Evolutionary conservation across 2,113 vertebrate species (phyloP).

Genomic region (Larimichthys crocea): DNA sequence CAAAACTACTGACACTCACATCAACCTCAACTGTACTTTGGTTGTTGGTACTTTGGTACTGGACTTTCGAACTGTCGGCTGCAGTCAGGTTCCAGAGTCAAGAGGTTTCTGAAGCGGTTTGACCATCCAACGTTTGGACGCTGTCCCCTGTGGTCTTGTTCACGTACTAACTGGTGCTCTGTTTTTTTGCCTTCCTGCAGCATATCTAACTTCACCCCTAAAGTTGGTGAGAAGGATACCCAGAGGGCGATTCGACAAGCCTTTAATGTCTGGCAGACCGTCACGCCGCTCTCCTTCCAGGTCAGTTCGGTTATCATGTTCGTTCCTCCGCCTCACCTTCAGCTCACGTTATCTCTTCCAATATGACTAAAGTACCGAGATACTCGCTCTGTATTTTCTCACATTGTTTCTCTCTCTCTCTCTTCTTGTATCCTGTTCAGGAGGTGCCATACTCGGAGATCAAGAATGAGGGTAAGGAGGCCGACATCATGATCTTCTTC

Average conservation of each 20-base stretch:
- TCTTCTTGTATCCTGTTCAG: slow-evolving; percentile 46
- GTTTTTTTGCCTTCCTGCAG: slow-evolving; percentile 74
- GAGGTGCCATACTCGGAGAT: slow-evolving; percentile 96
- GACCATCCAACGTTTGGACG: neutral
- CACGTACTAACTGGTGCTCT: neutral
- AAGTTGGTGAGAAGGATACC: slow-evolving; percentile 96
- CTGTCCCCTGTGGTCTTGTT: neutral
- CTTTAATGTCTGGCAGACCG: slow-evolving; percentile 98
- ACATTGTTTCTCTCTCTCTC: neutral
- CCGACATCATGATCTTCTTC: slow-evolving; percentile 99
- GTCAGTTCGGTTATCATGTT: slow-evolving; percentile 34
- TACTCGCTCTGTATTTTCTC: neutral
- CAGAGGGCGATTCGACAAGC: slow-evolving; percentile 96
- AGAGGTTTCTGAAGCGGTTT: neutral
- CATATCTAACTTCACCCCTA: slow-evolving; percentile 98
- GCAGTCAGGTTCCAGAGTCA: neutral
- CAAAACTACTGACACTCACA: too few species aligned
- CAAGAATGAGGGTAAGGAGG: slow-evolving; percentile 95
- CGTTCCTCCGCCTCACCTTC: neutral
- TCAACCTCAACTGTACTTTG: too few species aligned
- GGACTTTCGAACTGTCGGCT: neutral
- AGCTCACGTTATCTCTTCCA: neutral
- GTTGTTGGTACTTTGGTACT: too few species aligned
- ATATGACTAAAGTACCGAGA: neutral
- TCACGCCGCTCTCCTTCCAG: slow-evolving; percentile 96